Percentiles rank a stretch among this genome's conserved stretches.
phyloP scores from a whole-genome alignment of 37 sponge, comb jelly and placozoan genomes.

The Bolinopsis microptera region DNA sequence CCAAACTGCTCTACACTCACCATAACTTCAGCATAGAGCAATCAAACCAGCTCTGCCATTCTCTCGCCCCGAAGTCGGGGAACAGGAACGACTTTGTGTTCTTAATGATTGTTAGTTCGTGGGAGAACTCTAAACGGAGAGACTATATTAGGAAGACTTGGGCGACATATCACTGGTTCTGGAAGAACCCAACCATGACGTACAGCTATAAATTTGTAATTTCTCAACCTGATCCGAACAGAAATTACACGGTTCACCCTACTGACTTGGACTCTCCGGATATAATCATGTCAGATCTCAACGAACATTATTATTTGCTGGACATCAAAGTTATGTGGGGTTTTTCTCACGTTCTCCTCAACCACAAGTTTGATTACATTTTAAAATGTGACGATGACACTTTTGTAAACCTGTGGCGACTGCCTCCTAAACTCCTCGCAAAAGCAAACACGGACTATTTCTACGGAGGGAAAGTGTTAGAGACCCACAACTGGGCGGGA shows the following conservation, averaged over 20 bases:
- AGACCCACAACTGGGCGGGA: constrained; percentile 6
- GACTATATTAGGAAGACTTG: constrained; percentile 17
- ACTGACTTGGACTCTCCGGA: background rate
- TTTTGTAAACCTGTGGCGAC: constrained; percentile 32
- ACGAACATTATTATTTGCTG: constrained; percentile 15
- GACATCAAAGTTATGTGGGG: constrained; percentile 48
- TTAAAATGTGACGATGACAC: constrained; percentile 43
- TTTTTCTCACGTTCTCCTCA: background rate
- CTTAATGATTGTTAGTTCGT: constrained; percentile 6
- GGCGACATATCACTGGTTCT: constrained; percentile 28
- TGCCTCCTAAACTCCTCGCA: background rate
- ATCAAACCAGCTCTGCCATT: background rate
- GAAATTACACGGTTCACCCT: background rate
- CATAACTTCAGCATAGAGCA: background rate
- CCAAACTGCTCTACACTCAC: background rate
- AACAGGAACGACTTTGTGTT: background rate
- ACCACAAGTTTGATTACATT: background rate
- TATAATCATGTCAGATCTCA: background rate
- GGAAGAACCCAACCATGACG: background rate
- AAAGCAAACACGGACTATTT: constrained; percentile 8
- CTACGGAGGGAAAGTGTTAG: background rate
- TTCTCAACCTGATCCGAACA: background rate
- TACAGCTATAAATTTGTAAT: constrained; percentile 29
- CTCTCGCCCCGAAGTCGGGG: background rate
- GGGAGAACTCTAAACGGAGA: background rate